Evolutionary conservation across 2,888 invertebrate genomes (phyloP).

Genomic region (Liodrosophila aerea): DNA sequence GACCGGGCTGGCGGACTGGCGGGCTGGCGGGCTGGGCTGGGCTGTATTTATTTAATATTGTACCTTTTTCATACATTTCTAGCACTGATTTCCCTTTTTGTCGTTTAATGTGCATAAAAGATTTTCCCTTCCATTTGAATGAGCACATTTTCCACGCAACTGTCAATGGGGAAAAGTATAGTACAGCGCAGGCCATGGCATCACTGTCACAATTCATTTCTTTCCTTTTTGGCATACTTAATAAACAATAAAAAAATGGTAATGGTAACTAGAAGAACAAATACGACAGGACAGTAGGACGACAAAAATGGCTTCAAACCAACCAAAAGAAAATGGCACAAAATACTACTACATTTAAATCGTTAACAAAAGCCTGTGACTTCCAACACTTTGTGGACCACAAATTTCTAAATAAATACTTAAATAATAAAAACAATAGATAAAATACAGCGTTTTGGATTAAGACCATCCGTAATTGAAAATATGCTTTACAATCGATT

Average conservation of each 20-base stretch:
- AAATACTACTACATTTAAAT: constrained; percentile 8
- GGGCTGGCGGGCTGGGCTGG: too few relatives aligned
- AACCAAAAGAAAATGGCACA: constrained; percentile 22
- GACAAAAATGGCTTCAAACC: constrained; percentile 22
- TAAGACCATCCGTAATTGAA: too few relatives aligned
- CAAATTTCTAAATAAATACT: constrained; percentile 5
- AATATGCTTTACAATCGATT: too few relatives aligned
- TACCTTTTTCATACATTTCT: constrained; percentile 70
- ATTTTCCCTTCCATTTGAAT: constrained; percentile 76
- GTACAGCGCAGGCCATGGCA: constrained; percentile 40
- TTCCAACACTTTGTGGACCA: too few relatives aligned
- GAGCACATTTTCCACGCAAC: constrained; percentile 77
- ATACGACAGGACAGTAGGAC: constrained; percentile 25
- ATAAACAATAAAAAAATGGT: constrained; percentile 56
- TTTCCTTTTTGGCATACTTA: constrained; percentile 51
- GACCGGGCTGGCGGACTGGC: too few relatives aligned
- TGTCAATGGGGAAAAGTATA: constrained; percentile 62
- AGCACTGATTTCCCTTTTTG: constrained; percentile 75
- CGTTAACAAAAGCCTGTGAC: too few relatives aligned
- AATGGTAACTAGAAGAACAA: constrained; percentile 38
- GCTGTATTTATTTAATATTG: constrained; percentile 75
- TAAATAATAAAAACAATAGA: not conserved
- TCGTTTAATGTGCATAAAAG: constrained; percentile 78
- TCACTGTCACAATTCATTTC: constrained; percentile 61
- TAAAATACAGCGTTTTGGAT: not conserved